Evolutionary conservation across 2,888 invertebrate species (phyloP), one percentile per base, ranked within the genome.

Genomic region (Desoria tigrina): DNA sequence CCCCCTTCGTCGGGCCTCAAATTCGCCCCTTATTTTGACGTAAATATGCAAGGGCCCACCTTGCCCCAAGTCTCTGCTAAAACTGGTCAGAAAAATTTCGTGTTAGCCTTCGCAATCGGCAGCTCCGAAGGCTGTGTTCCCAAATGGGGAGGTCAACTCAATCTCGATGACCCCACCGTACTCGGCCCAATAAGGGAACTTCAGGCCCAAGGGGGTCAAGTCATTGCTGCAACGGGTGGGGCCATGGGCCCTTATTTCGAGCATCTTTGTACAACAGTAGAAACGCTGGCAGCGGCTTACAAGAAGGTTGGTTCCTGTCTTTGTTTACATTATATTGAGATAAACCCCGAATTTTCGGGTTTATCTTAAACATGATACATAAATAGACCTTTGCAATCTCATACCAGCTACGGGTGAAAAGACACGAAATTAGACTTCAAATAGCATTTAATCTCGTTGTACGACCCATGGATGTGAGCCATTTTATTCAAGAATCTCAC

Each of bases 221-320:
- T 75, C 37, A 74, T 75, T 23, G 66, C 71, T 6, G 75, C 75
- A 1, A 71, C 71, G 6, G 75, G 74, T 3, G 74, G 74, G 0
- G 74, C 74, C 3, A 61, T 70, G 42, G 72, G 74, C 6, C 74
- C 74, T 9, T 75, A 75, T 27, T 69, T 75, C 42, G 75, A 75
- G 49, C 69, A 69, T 21, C 50, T 74, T 1, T 76, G 76, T 49
- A 49, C 55, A 6, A 59, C 61, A 0, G 58, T 61, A 0, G 70
- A 69, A 9, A 50, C 49, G 0, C 59, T 76, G 2, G 69, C 66
- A 0, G 50, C 32, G 9, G 73, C 73, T 7, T 76, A 76, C 65
- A 72, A 69, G 49, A 63, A 42, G 7, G n/a, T n/a, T n/a, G n/a
- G n/a, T n/a, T n/a, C n/a, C n/a, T n/a, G n/a, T n/a, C n/a, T n/a